Conservation (phyloP, 2,888 invertebrate species). For the Drosophila mulleri region DNA sequence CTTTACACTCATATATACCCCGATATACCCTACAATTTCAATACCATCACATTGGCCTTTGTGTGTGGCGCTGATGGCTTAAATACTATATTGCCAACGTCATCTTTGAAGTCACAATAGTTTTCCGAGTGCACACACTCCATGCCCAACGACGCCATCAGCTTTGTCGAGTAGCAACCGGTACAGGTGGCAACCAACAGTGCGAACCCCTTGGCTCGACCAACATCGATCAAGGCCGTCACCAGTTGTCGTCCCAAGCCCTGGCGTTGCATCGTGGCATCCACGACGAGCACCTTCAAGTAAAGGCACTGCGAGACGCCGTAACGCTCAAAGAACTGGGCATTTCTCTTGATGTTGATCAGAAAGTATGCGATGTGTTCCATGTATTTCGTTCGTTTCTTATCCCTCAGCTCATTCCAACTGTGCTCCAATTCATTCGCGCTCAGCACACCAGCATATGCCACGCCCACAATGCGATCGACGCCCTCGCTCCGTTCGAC, state of each 20-base stretch:
- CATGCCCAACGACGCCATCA: constrained; percentile 66
- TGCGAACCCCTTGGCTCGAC: constrained; percentile 55
- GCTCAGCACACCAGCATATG: constrained; percentile 24
- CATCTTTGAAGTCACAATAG: constrained; percentile 66
- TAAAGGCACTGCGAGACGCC: constrained; percentile 52
- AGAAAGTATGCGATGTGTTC: constrained; percentile 61
- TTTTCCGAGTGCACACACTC: constrained; percentile 49
- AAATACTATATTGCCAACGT: constrained; percentile 55
- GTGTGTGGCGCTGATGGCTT: constrained; percentile 64
- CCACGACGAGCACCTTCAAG: constrained; percentile 58
- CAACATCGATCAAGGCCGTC: constrained; percentile 60
- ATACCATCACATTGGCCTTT: constrained; percentile 27
- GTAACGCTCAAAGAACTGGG: constrained; percentile 58
- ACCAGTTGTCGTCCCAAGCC: constrained; percentile 69
- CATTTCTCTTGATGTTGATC: constrained; percentile 59
- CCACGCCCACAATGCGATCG: constrained; percentile 55
- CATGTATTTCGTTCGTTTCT: constrained; percentile 31
- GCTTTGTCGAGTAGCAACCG: constrained; percentile 63
- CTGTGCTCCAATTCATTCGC: constrained; percentile 41
- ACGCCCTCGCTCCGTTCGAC: constrained; percentile 30
- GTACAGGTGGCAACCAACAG: constrained; percentile 71
- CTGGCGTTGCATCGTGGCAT: constrained; percentile 46
- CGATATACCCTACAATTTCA: constrained; percentile 6
- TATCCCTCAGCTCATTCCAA: constrained; percentile 18
- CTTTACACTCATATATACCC: neutral